Evolutionary conservation across 2,888 invertebrate genomes (phyloP).

Genomic region (Tricholauxania praeusta): DNA sequence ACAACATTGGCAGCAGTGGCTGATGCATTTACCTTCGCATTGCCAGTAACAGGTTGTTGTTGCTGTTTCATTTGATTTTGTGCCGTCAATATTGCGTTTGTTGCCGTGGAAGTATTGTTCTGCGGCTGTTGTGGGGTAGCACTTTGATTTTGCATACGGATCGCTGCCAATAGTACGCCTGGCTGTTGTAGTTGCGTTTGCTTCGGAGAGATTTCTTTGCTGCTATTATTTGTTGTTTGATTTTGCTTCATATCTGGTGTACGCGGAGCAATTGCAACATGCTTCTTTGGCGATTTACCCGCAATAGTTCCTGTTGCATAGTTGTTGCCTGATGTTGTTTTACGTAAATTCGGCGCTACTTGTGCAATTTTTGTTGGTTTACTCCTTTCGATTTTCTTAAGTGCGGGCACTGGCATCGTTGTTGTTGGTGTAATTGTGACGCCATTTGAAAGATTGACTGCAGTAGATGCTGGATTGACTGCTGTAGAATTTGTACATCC

Average conservation of each 20-base stretch:
- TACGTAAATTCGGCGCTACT: conserved; percentile 67
- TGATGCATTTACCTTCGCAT: conserved; percentile 28
- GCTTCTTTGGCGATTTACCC: conserved; percentile 67
- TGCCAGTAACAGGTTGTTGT: conserved; percentile 41
- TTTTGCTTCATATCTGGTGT: conserved; percentile 64
- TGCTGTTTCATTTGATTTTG: conserved; percentile 50
- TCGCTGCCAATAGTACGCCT: conserved; percentile 72
- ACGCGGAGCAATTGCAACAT: conserved; percentile 67
- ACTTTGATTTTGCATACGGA: conserved; percentile 68
- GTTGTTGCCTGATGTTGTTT: conserved; percentile 54
- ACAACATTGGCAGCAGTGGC: conserved; percentile 32
- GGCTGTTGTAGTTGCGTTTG: conserved; percentile 53
- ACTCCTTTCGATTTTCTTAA: conserved; percentile 67
- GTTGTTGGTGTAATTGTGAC: conserved; percentile 19
- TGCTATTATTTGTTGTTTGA: neutral
- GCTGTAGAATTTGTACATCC: conserved; percentile 29
- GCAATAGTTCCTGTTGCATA: conserved; percentile 43
- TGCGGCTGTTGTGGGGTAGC: conserved; percentile 48
- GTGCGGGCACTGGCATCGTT: conserved; percentile 60
- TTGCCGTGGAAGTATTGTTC: conserved; percentile 22
- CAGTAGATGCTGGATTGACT: conserved; percentile 32
- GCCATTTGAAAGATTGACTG: conserved; percentile 33
- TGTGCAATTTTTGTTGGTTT: conserved; percentile 68
- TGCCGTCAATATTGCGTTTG: conserved; percentile 36
- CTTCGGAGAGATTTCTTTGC: conserved; percentile 28